Conservation (phyloP, 2,797 vertebrate species). For the Tarsius wallacei region DNA sequence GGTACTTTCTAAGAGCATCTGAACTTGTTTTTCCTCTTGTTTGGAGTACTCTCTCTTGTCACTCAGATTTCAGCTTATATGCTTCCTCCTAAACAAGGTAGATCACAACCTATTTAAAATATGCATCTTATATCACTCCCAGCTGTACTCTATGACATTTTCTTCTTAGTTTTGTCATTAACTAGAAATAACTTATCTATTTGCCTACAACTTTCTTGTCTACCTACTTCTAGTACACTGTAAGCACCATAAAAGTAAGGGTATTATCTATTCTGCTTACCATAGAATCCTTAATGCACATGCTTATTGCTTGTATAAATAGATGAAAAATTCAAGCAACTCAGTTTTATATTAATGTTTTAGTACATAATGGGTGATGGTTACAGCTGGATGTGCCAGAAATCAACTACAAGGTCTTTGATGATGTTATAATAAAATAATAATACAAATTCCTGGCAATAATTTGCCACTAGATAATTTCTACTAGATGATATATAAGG, state of each 20-base stretch:
- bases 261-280: neutral
- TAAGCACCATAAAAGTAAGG: neutral
- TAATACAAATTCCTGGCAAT: neutral
- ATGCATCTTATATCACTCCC: neutral
- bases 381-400: neutral
- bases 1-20: neutral
- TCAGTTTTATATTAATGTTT: slow-evolving; percentile 28
- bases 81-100: neutral
- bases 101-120: neutral
- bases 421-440: slow-evolving; percentile 1
- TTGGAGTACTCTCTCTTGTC: neutral
- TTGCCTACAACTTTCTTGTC: neutral
- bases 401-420: neutral
- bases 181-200: neutral
- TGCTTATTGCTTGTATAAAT: neutral
- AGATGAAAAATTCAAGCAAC: slow-evolving; percentile 47
- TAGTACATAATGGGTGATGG: neutral
- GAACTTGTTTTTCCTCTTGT: neutral
- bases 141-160: neutral
- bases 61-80: neutral
- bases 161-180: neutral
- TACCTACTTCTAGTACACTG: neutral
- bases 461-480: slow-evolving; percentile 17
- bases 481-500: neutral
- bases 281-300: neutral